Base-by-base conservation (phyloP, 2,797 vertebrate genomes). In the Thripadectes ignobilis region DNA sequence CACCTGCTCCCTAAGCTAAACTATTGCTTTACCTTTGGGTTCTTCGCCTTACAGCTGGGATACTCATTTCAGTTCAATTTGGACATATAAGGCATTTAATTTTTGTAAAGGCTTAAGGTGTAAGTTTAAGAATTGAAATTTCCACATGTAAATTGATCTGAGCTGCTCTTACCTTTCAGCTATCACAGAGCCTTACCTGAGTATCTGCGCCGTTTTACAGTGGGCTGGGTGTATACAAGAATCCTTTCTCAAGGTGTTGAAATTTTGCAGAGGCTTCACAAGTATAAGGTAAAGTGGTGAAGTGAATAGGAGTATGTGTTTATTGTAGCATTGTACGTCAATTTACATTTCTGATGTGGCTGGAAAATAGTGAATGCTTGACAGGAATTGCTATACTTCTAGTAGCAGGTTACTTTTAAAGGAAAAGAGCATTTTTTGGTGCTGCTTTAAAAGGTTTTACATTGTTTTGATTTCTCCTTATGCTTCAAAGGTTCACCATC, bases 151-250 rank as follows among this genome's bases (percentile, higher is more conserved):
- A 66, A 32, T 48, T 65, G 48, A 54, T 63, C 27, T 63, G 48
- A 85, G 43, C 38, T 89, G 48, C 49, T 81, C 23, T 89, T 82
- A 12, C 14, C 29, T 91, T 93, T 34, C 66, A 99, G 99, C 72
- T 97, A 96, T 95, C 98, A 99, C 52, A 97, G 97, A 79, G 82
- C 92, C 59, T 97, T 99, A 46, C 99, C 99, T 0, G 97, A 98
- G 72, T 99, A 98, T 71, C 98, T 99, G 93, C 98, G 99, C 8
- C 98, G 98, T 94, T 99, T 99, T 96, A 99, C 99, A 0, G 97
- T 98, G 36, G 99, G 99, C 36, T 99, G 99, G 99, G 97, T 99
- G 43, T 99, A 99, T 81, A 99, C 99, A 4, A 98, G 98, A 39
- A 98, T 99, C 87, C 96, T 98, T 85, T 99, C 98, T 57, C 98